These are phyloP conservation scores for Zaprionus lachaisei DNA, from an alignment of 1,140 invertebrate species.

Conservation along the genomic window DNA sequence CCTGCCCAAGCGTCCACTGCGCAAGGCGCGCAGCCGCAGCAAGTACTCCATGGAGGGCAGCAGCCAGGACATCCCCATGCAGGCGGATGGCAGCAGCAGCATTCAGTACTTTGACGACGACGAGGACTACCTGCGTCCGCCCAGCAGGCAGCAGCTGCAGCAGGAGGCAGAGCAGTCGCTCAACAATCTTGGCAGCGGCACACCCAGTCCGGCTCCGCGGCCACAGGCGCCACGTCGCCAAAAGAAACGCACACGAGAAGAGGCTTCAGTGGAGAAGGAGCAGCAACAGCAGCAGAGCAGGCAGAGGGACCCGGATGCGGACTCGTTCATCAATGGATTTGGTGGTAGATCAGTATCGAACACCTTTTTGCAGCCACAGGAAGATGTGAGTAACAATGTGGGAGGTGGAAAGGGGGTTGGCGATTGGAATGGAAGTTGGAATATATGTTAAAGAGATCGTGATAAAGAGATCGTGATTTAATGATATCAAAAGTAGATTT, in stretches of 20 bases:
- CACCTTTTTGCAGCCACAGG: constrained; percentile 82
- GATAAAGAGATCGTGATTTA: too few relatives aligned
- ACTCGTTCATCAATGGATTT: constrained; percentile 85
- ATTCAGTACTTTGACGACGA: constrained; percentile 81
- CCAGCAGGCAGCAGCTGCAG: constrained; percentile 40
- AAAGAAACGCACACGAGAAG: constrained; percentile 80
- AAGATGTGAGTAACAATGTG: constrained; percentile 66
- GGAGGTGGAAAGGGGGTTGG: background rate
- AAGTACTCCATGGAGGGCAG: constrained; percentile 84
- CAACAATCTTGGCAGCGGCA: constrained; percentile 61
- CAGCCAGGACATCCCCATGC: constrained; percentile 70
- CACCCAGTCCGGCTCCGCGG: constrained; percentile 21
- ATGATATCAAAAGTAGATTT: too few relatives aligned
- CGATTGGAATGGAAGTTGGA: background rate
- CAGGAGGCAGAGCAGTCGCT: constrained; percentile 49
- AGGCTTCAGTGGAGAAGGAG: constrained; percentile 82
- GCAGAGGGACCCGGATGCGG: constrained; percentile 84
- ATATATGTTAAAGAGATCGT: too few relatives aligned
- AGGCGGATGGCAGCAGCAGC: constrained; percentile 67
- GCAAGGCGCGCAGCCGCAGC: constrained; percentile 77
- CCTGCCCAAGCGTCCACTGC: constrained; percentile 74
- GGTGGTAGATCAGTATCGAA: constrained; percentile 83
- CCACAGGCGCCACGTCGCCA: constrained; percentile 81
- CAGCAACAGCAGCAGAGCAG: background rate
- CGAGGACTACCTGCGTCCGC: constrained; percentile 77